Evolutionary conservation across 2,113 vertebrate species (phyloP).

Genomic region (Archilochus colubris): DNA sequence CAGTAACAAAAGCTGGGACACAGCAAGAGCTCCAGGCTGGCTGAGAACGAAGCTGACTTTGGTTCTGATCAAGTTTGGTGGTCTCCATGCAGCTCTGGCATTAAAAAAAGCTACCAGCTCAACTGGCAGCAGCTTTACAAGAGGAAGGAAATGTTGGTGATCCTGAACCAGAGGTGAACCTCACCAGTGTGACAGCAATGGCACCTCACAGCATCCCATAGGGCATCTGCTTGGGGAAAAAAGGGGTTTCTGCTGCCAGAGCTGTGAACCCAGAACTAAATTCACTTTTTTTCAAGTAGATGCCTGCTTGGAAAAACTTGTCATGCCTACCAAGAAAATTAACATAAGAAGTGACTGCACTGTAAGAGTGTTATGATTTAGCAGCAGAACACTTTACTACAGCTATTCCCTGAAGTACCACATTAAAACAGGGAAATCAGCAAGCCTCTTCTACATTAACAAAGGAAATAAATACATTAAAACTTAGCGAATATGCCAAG

Average conservation of each 20-base stretch:
- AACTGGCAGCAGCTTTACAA: background rate
- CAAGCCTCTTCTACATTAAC: background rate
- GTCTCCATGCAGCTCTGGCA: background rate
- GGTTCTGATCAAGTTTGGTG: constrained; percentile 1
- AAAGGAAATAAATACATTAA: background rate
- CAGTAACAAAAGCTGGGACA: background rate
- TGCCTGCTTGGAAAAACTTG: background rate
- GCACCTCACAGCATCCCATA: background rate
- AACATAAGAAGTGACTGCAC: background rate
- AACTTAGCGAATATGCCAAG: background rate
- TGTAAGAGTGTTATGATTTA: background rate
- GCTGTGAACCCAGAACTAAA: background rate
- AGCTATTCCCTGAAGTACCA: background rate
- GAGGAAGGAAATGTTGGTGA: background rate
- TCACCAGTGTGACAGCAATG: fast-evolving
- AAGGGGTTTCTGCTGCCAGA: background rate
- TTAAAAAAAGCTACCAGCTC: background rate
- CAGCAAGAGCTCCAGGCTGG: background rate
- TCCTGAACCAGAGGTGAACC: background rate
- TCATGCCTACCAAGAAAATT: background rate
- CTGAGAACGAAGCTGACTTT: background rate
- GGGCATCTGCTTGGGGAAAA: background rate
- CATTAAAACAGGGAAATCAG: background rate
- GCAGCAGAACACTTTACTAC: background rate
- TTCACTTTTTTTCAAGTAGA: background rate